Conservation (phyloP, 2,888 invertebrate species). For the Gastracanthus pulcherrimus region DNA sequence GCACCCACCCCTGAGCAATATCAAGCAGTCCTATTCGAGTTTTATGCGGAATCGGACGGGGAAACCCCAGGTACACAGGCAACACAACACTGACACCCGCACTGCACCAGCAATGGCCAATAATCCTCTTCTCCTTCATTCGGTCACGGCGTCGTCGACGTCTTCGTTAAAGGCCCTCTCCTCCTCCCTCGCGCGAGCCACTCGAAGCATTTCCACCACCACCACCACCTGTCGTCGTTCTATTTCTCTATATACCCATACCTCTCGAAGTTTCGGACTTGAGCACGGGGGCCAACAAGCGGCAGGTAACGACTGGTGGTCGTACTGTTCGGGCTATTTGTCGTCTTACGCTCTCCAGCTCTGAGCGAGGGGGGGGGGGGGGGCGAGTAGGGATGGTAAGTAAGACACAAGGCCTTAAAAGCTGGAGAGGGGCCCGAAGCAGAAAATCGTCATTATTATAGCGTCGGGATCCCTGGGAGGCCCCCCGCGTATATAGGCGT, state of each 20-base stretch:
- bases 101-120: slow-evolving; percentile 50
- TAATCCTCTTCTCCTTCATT: slow-evolving; percentile 58
- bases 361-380: background rate
- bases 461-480: too few relatives aligned
- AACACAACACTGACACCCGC: background rate
- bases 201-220: background rate
- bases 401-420: too few relatives aligned
- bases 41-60: slow-evolving; percentile 10
- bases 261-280: background rate
- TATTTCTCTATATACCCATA: background rate
- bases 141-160: slow-evolving; percentile 37
- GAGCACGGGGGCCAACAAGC: background rate
- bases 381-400: too few relatives aligned
- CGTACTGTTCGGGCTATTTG: slow-evolving; percentile 64
- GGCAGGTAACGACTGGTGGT: slow-evolving; percentile 68
- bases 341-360: slow-evolving; percentile 42
- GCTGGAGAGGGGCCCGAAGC: background rate
- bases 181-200: background rate
- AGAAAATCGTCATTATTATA: slow-evolving; percentile 11
- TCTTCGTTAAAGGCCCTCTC: slow-evolving; percentile 11
- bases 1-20: background rate
- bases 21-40: background rate
- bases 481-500: too few relatives aligned
- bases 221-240: slow-evolving; percentile 17
- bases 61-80: slow-evolving; percentile 22